A percentile compares a stretch with the other conserved stretches of the same genome.
Evolutionary conservation across 1,140 invertebrate genomes (phyloP).

Genomic region (Ostrea denselamellosa): DNA sequence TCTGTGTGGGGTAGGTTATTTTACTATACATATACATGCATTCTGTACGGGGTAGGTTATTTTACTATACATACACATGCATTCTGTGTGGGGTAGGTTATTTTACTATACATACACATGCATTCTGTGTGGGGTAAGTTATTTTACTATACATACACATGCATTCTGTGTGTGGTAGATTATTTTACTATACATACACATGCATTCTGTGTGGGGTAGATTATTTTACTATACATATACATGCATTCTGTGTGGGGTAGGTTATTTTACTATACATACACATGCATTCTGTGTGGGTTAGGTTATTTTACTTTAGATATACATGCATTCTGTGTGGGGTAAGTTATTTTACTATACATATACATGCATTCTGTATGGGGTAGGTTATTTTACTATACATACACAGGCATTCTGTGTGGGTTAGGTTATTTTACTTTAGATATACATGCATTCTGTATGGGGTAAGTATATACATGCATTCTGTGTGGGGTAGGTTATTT

Average conservation of each 20-base stretch:
- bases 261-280: not conserved
- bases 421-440: not conserved
- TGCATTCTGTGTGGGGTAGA: not conserved
- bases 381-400: not conserved
- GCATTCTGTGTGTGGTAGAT: not conserved
- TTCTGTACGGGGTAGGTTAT: not conserved
- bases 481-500: not conserved
- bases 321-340: not conserved
- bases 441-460: not conserved
- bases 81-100: not conserved
- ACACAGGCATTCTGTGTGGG: constrained; percentile 79
- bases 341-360: not conserved
- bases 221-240: not conserved
- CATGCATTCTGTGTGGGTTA: not conserved
- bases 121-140: not conserved
- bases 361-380: not conserved
- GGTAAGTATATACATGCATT: not conserved
- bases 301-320: not conserved
- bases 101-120: not conserved
- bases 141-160: not conserved
- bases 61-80: no score
- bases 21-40: not conserved
- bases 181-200: not conserved
- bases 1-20: not conserved
- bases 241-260: not conserved